Percentiles rank a stretch among this genome's conserved stretches.
Evolutionary conservation across 2,888 invertebrate species (phyloP).

Genomic region (Eupeodes luniger): DNA sequence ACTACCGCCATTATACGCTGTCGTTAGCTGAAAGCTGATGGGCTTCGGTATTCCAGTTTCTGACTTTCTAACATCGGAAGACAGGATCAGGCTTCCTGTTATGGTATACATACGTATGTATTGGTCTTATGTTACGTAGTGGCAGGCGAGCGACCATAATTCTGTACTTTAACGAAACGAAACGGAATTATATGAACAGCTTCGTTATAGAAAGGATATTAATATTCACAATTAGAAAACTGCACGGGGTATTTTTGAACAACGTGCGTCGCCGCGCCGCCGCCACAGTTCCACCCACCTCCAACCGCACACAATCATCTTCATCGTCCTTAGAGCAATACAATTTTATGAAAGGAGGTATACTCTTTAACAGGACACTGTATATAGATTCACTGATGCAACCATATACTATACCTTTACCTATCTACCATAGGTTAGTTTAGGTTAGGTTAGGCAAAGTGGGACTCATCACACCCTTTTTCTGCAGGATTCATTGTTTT

Average conservation of each 20-base stretch:
- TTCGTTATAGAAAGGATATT: conserved; percentile 67
- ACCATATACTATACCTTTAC: not conserved
- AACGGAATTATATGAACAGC: conserved; percentile 39
- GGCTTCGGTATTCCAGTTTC: not conserved
- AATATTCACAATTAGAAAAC: conserved; percentile 69
- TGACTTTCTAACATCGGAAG: not conserved
- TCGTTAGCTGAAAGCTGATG: not conserved
- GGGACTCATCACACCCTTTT: conserved; percentile 26
- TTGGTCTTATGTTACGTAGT: not conserved
- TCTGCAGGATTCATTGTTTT: conserved; percentile 45
- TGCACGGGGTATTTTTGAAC: not conserved
- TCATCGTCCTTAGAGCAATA: conserved; percentile 28
- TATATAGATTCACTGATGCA: not conserved
- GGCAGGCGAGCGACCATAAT: not conserved
- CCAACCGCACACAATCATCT: not conserved
- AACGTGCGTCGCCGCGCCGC: no score
- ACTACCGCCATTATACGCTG: conserved; percentile 11
- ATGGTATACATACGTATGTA: not conserved
- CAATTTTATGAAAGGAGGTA: conserved; percentile 32
- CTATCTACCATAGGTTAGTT: not conserved
- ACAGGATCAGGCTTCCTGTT: conserved; percentile 1
- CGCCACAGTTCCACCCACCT: not conserved
- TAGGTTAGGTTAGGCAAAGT: not conserved
- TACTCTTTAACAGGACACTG: not conserved
- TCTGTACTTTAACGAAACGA: conserved; percentile 39